Conservation (phyloP, 2,888 invertebrate species). For the Erebia aethiops region DNA sequence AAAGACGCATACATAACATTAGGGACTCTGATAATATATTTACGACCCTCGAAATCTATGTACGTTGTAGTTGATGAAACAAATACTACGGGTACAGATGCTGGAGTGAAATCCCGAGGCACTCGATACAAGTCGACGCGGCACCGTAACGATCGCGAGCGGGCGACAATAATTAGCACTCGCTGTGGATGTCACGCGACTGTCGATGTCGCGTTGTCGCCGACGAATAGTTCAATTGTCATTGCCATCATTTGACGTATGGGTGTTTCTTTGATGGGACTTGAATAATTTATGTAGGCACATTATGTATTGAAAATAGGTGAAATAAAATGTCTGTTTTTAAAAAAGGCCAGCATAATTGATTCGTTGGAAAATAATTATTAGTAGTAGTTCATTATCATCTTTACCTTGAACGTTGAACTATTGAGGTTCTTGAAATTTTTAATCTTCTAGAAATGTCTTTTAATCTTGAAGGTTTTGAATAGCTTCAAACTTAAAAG, state of each 20-base stretch:
- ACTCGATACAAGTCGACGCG: slow-evolving; percentile 61
- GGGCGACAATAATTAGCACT: slow-evolving; percentile 71
- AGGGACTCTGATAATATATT: neutral
- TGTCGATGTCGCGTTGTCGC: slow-evolving; percentile 38
- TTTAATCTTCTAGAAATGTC: too few species aligned
- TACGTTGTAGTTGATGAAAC: neutral
- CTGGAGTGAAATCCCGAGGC: slow-evolving; percentile 47
- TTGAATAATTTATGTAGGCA: too few species aligned
- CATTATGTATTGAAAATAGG: too few species aligned
- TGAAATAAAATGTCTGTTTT: too few species aligned
- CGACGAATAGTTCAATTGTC: slow-evolving; percentile 13
- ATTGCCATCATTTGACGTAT: slow-evolving; percentile 15
- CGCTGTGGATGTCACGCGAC: slow-evolving; percentile 73
- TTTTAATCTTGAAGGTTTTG: too few species aligned
- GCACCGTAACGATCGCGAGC: slow-evolving; percentile 60
- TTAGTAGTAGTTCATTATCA: too few species aligned
- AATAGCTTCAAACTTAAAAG: neutral
- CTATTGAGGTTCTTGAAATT: too few species aligned
- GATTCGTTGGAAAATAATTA: too few species aligned
- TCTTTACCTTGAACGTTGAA: too few species aligned
- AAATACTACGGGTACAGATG: slow-evolving; percentile 47
- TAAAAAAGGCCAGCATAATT: too few species aligned
- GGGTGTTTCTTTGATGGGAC: neutral
- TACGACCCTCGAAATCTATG: neutral
- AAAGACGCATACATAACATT: too few species aligned